Base-by-base conservation (phyloP, 2,113 vertebrate genomes). In the Echinops telfairi region DNA sequence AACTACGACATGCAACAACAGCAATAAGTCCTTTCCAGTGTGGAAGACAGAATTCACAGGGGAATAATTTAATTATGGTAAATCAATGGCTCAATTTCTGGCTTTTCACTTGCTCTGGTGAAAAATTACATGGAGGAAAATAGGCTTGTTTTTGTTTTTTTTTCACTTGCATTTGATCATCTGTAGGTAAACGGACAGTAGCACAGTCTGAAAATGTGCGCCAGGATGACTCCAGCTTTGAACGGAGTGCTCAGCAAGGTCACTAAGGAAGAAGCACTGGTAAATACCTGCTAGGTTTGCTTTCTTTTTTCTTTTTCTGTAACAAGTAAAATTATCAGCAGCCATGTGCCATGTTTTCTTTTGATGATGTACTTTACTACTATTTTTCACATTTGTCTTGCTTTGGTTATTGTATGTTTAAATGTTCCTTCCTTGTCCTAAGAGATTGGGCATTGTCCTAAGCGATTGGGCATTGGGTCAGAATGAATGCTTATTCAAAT, bases 41-140 rank as follows among this genome's bases (percentile, higher is more conserved):
- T 2, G 88, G 82, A 76, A 96, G 97, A 96, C 82, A 97, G 91
- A 96, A 93, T 53, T 43, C 89, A 93, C 33, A 91, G 77, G 82
- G 83, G 83, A 96, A 97, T 96, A 95, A 96, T 93, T 89, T 95
- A 58, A 77, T 93, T 94, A 92, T 66, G 90, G 93, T 78, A 57
- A 96, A 95, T 95, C 95, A 73, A 87, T 84, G 71, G 90, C 84
- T 92, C 64, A n/a, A 82, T 91, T 94, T 93, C 84, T 70, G 17
- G 47, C 95, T 97, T 92, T 95, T 14, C 90, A 89, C 6, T 85
- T 90, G n/a, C 12, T 88, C 95, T 47, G 92, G 70, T 57, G 2
- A 96, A 94, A 94, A 19, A 57, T 86, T 93, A 73, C 76, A 78
- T 53, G 22, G 29, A 93, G 66, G 62, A 88, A 62, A 64, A 12